Conservation (phyloP, 2,113 vertebrate species). For the Delphinapterus leucas region DNA sequence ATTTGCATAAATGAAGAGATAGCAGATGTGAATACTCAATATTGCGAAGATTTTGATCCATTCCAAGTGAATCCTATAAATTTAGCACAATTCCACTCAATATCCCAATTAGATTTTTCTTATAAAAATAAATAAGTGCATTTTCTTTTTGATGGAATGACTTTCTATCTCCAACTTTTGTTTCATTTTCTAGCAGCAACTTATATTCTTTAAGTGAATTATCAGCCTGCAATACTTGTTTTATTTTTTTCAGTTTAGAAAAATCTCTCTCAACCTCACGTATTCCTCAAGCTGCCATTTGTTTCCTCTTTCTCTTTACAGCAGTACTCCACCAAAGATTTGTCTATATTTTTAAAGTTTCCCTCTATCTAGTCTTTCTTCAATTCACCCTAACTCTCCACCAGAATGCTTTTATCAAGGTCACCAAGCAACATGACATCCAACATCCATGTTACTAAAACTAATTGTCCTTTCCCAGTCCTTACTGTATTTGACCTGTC, state of each 20-base stretch:
- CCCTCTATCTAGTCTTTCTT: not conserved
- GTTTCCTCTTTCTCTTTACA: not conserved
- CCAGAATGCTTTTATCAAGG: not conserved
- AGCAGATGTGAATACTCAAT: not conserved
- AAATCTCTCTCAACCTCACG: not conserved
- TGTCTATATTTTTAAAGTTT: not conserved
- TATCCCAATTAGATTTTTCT: not conserved
- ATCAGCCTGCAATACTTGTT: constrained; percentile 14
- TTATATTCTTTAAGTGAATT: constrained; percentile 52
- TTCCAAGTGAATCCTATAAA: constrained; percentile 9
- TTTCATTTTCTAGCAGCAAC: constrained; percentile 37
- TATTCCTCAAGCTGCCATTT: not conserved
- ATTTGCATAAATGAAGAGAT: not conserved
- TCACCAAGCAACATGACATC: not conserved
- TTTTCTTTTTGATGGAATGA: constrained; percentile 5
- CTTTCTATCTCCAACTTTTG: constrained; percentile 43
- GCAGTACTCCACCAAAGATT: not conserved
- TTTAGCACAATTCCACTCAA: not conserved
- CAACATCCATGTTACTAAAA: not conserved
- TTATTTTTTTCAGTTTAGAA: constrained; percentile 26
- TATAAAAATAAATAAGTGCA: not conserved
- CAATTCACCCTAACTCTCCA: not conserved
- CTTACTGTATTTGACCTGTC: not conserved
- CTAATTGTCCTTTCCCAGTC: not conserved
- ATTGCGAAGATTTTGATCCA: not conserved